Percentiles rank a stretch among this genome's conserved stretches.
Conservation (phyloP, 2,797 vertebrate species). For the Lutjanus argentimaculatus region DNA sequence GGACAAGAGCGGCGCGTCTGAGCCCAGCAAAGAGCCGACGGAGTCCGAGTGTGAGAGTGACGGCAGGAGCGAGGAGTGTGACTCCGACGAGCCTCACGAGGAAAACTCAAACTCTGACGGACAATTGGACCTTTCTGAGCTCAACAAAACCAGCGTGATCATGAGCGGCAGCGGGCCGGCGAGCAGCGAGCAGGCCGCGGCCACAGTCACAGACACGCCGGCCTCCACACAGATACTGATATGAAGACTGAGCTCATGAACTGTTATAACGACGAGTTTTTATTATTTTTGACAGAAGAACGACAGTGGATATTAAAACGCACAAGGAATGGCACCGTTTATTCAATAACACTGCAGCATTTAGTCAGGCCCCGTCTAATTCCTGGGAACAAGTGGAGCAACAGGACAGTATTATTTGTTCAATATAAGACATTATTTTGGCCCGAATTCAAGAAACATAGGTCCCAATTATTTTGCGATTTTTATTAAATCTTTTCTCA, state of each 20-base stretch:
- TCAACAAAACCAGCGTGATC: constrained; percentile 88
- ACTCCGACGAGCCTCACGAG: constrained; percentile 89
- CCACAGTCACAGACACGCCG: constrained; percentile 69
- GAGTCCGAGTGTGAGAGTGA: constrained; percentile 94
- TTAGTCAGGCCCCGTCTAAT: constrained; percentile 37
- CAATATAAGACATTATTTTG: constrained; percentile 5
- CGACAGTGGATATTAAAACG: constrained; percentile 37
- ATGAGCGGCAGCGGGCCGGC: constrained; percentile 80
- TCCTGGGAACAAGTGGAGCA: constrained; percentile 45
- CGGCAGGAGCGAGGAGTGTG: constrained; percentile 92
- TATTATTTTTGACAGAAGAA: constrained; percentile 36
- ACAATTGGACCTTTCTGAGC: constrained; percentile 85
- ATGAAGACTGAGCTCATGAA: constrained; percentile 64
- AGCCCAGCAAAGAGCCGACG: constrained; percentile 83
- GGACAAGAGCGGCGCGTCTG: constrained; percentile 76
- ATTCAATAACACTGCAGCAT: neutral
- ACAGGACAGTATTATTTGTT: constrained; percentile 15
- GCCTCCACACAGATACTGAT: constrained; percentile 74
- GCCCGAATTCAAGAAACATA: neutral
- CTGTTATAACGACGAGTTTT: constrained; percentile 6
- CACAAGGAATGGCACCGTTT: constrained; percentile 23
- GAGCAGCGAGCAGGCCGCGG: constrained; percentile 63
- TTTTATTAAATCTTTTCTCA: neutral
- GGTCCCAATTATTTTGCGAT: neutral
- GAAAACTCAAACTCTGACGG: constrained; percentile 77